A percentile compares a stretch with the other conserved stretches of the same genome.
Evolutionary conservation across 2,888 invertebrate genomes (phyloP).

Genomic region (Metacarcinus magister): DNA sequence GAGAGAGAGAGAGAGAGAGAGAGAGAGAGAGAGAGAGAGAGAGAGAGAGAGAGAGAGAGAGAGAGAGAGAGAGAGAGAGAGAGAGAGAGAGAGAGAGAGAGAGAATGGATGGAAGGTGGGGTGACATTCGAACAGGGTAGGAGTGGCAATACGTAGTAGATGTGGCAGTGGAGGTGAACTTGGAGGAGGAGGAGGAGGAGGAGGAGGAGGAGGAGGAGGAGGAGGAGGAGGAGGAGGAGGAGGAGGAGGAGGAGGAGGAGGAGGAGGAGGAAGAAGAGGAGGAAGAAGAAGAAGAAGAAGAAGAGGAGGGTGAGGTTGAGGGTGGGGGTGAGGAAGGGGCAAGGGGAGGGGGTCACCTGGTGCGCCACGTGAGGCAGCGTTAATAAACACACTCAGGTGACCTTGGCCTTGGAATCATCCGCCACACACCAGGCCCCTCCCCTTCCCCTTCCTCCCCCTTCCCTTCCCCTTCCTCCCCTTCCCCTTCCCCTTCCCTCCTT

Average conservation of each 20-base stretch:
- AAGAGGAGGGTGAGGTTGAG: not conserved
- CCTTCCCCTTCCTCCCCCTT: not conserved
- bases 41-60: not conserved
- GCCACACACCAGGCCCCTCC: not conserved
- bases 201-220: not conserved
- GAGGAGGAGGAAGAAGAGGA: not conserved
- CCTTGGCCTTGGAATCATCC: constrained; percentile 48
- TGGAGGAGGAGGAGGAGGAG: not conserved
- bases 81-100: no score
- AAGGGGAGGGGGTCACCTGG: not conserved
- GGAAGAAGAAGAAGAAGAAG: not conserved
- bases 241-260: not conserved
- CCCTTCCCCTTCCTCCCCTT: not conserved
- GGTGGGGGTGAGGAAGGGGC: not conserved
- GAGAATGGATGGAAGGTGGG: no score
- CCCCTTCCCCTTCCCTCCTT: not conserved
- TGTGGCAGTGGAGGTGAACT: not conserved
- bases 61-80: not conserved
- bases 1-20: constrained; percentile 2
- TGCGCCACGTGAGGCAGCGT: constrained; percentile 32
- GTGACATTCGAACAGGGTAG: not conserved
- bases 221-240: not conserved
- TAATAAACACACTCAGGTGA: constrained; percentile 39
- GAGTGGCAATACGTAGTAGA: no score
- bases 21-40: not conserved